Conservation (phyloP, 2,113 vertebrate genomes). For the Neodon shergylaensis region DNA sequence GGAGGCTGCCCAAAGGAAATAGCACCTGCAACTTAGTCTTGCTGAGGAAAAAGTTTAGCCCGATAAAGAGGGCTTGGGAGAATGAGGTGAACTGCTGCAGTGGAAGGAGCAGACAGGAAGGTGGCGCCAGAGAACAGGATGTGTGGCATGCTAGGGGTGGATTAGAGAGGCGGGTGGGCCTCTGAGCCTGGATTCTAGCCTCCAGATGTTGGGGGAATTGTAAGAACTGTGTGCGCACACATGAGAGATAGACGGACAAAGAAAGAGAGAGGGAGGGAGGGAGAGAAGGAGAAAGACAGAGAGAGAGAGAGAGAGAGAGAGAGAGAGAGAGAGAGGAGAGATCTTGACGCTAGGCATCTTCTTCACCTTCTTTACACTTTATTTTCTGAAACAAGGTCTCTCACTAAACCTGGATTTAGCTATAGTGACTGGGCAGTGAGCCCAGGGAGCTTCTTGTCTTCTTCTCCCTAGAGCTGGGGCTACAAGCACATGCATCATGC, state of each 20-base stretch:
- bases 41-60: background rate
- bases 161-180: rapidly evolving
- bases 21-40: background rate
- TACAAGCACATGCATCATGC: background rate
- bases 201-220: background rate
- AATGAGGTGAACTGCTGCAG: background rate
- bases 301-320: background rate
- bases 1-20: background rate
- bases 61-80: background rate
- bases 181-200: background rate
- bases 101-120: background rate
- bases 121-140: too few relatives aligned
- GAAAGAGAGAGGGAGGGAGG: background rate
- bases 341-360: background rate
- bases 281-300: background rate
- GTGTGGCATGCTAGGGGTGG: background rate
- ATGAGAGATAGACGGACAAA: background rate
- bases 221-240: background rate
- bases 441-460: too few relatives aligned
- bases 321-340: too few relatives aligned
- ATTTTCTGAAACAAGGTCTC: background rate
- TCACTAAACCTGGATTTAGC: background rate
- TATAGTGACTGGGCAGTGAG: background rate
- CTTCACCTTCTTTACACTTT: background rate
- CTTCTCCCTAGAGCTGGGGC: background rate